Conservation (phyloP, 2,888 invertebrate genomes). For the Bugula neritina region DNA sequence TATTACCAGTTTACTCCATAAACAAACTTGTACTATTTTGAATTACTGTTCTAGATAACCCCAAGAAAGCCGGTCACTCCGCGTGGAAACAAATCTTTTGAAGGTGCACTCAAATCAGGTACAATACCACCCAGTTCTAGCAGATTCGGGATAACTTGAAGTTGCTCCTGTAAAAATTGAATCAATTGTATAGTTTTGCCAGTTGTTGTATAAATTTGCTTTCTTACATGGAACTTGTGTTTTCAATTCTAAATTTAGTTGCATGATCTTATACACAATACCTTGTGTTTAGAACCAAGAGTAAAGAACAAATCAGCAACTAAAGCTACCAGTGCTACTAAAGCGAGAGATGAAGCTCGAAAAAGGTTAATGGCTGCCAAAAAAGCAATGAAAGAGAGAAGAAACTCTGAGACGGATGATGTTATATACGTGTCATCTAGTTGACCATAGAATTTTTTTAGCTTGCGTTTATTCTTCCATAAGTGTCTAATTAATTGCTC, state of each 20-base stretch:
- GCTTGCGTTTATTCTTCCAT: conserved; percentile 1
- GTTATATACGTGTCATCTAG: conserved; percentile 28
- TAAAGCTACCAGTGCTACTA: conserved; percentile 39
- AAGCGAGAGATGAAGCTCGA: conserved; percentile 61
- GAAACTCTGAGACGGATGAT: conserved; percentile 33
- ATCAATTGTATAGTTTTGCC: too few relatives aligned
- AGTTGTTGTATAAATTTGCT: too few relatives aligned
- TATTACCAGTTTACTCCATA: too few relatives aligned
- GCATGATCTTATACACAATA: too few relatives aligned
- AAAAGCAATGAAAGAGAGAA: conserved; percentile 56
- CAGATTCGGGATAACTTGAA: too few relatives aligned
- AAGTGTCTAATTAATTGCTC: too few relatives aligned
- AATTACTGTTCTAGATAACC: not conserved
- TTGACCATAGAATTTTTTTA: conserved; percentile 31
- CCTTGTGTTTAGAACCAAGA: not conserved
- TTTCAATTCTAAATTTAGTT: too few relatives aligned
- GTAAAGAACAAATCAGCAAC: conserved; percentile 3
- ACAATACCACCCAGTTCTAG: too few relatives aligned
- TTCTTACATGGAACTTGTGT: too few relatives aligned
- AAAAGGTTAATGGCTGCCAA: conserved; percentile 73
- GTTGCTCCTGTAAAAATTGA: too few relatives aligned
- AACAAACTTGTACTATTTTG: too few relatives aligned
- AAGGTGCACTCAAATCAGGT: not conserved
- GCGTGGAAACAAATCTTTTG: conserved; percentile 16
- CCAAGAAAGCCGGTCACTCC: not conserved